phyloP scores from a whole-genome alignment of 2,888 invertebrate genomes.

The Ophion slaviceki region DNA sequence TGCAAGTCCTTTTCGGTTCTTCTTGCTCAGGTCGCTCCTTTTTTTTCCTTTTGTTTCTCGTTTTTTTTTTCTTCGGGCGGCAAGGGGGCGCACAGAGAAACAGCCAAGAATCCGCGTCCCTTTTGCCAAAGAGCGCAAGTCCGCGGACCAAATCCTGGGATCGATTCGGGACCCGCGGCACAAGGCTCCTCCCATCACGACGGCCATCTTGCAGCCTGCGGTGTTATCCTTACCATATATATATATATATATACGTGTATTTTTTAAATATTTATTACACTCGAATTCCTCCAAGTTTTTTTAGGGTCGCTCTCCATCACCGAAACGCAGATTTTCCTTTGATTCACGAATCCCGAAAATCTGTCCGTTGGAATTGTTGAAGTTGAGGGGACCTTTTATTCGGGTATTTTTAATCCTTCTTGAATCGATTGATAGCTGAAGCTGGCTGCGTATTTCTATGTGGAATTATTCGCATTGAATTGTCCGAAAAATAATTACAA shows the following conservation, averaged over 20 bases:
- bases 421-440: not conserved
- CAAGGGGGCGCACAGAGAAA: slow-evolving; percentile 58
- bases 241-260: slow-evolving; percentile 77
- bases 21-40: slow-evolving; percentile 57
- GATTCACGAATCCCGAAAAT: slow-evolving; percentile 9
- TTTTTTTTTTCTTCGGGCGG: slow-evolving; percentile 42
- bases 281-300: slow-evolving; percentile 79
- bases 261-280: slow-evolving; percentile 77
- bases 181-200: slow-evolving; percentile 83
- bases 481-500: not conserved
- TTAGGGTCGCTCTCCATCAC: slow-evolving; percentile 34
- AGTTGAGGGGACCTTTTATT: not conserved
- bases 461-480: not conserved
- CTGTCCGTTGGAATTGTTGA: not conserved
- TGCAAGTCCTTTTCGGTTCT: slow-evolving; percentile 47
- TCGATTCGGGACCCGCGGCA: slow-evolving; percentile 81
- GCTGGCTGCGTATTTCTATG: not conserved
- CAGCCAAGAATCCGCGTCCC: slow-evolving; percentile 66
- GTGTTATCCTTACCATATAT: slow-evolving; percentile 74
- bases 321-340: not conserved
- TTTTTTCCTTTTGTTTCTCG: slow-evolving; percentile 67
- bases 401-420: not conserved
- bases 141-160: slow-evolving; percentile 79
- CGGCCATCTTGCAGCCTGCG: slow-evolving; percentile 83
- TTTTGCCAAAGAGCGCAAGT: slow-evolving; percentile 76